Base-by-base conservation (phyloP, 2,888 invertebrate genomes). In the Leptura quadrifasciata region DNA sequence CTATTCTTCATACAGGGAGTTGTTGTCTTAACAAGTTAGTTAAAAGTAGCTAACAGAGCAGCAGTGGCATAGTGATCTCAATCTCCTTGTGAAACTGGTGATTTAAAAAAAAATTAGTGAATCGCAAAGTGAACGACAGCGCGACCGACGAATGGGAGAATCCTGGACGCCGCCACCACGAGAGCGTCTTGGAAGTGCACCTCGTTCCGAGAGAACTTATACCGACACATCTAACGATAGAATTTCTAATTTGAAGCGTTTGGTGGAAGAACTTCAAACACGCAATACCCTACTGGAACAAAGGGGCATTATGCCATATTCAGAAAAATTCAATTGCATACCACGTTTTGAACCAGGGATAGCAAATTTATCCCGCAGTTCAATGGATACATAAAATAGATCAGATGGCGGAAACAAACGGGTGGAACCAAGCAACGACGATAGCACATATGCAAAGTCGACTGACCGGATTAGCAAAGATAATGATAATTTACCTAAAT, bases 401-500 rank as follows among this genome's bases (percentile, higher is more conserved):
- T n/a, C n/a, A n/a, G n/a, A n/a, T n/a, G n/a, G n/a, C n/a, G n/a
- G n/a, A n/a, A n/a, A n/a, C n/a, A n/a, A n/a, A n/a, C n/a, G n/a
- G n/a, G n/a, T n/a, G n/a, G n/a, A n/a, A n/a, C n/a, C n/a, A n/a
- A n/a, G n/a, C n/a, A n/a, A n/a, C n/a, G n/a, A n/a, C n/a, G n/a
- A n/a, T n/a, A n/a, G n/a, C n/a, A n/a, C n/a, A n/a, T 68, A n/a
- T 18, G 55, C 17, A 68, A 68, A 27, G 55, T 68, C 10, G 68
- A 68, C 47, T 39, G 39, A 18, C 3, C 39, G 71, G 60, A 18
- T 21, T 71, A 18, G 61, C 71, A 15, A 58, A 60, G 18, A 71
- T 39, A n/a, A 60, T 60, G 52, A 71, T 60, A 71, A 74, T 55
- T 75, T 81, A 47, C 17, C 76, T 1, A 47, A 35, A 15, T 79